Percentiles rank a stretch among this genome's conserved stretches.
Conservation (phyloP, 2,797 vertebrate genomes). For the Lepus townsendii region DNA sequence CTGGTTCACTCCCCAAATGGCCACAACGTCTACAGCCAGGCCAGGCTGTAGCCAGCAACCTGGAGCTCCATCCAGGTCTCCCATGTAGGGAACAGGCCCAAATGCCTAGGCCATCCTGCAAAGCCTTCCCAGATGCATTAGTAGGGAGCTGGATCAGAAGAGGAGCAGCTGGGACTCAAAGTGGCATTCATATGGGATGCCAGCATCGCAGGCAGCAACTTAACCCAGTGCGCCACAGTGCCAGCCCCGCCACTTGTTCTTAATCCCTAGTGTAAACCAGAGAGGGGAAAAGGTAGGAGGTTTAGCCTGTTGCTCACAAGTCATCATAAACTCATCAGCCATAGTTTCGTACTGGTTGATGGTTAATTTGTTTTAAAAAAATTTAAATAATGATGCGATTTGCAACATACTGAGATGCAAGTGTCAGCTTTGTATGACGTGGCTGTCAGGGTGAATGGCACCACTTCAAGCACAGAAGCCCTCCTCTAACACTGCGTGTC, state of each 20-base stretch:
- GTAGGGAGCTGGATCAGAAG: too few relatives aligned
- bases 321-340: neutral
- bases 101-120: too few relatives aligned
- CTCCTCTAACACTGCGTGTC: conserved; percentile 28
- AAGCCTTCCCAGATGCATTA: too few relatives aligned
- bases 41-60: too few relatives aligned
- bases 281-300: neutral
- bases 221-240: too few relatives aligned
- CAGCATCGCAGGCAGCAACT: too few relatives aligned
- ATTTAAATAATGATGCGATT: neutral
- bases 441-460: conserved; percentile 34
- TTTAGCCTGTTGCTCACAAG: neutral
- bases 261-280: neutral
- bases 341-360: neutral
- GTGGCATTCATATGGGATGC: too few relatives aligned
- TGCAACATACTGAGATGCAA: neutral
- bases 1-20: too few relatives aligned
- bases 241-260: neutral
- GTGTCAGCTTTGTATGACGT: neutral
- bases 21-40: too few relatives aligned
- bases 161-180: too few relatives aligned
- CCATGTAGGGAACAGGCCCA: too few relatives aligned
- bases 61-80: too few relatives aligned
- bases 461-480: neutral
- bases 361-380: conserved; percentile 56